These are phyloP conservation scores for Thryonomys swinderianus DNA, from an alignment of 2,113 vertebrate genomes.

Conservation along the genomic window DNA sequence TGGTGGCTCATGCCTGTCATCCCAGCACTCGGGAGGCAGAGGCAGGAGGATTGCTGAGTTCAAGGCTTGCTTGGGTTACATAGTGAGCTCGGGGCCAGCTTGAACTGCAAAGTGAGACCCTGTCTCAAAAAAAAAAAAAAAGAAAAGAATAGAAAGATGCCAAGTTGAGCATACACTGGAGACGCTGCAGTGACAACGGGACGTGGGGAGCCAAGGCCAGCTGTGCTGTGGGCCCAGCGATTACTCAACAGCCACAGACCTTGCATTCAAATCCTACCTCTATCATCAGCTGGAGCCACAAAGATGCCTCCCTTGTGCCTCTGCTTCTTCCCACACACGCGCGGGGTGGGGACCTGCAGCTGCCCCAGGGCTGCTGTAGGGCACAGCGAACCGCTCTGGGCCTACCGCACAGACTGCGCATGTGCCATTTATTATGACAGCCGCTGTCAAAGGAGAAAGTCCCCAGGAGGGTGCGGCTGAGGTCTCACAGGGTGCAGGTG, in stretches of 20 bases:
- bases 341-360: rapidly evolving
- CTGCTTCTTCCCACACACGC: rapidly evolving
- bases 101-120: too few relatives aligned
- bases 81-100: too few relatives aligned
- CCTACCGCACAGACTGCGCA: rapidly evolving
- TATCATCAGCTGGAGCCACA: rapidly evolving
- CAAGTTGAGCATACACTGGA: not conserved
- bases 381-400: rapidly evolving
- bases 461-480: not conserved
- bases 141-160: too few relatives aligned
- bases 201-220: rapidly evolving
- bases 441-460: rapidly evolving
- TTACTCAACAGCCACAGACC: not conserved
- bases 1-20: too few relatives aligned
- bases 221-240: rapidly evolving
- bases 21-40: too few relatives aligned
- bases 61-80: too few relatives aligned
- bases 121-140: too few relatives aligned
- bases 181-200: not conserved
- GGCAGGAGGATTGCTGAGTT: too few relatives aligned
- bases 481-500: too few relatives aligned
- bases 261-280: not conserved
- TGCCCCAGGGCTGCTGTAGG: not conserved
- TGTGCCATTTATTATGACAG: rapidly evolving
- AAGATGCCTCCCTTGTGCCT: not conserved